phyloP scores from a whole-genome alignment of 2,797 vertebrate species.

The Taenioides sp. region DNA sequence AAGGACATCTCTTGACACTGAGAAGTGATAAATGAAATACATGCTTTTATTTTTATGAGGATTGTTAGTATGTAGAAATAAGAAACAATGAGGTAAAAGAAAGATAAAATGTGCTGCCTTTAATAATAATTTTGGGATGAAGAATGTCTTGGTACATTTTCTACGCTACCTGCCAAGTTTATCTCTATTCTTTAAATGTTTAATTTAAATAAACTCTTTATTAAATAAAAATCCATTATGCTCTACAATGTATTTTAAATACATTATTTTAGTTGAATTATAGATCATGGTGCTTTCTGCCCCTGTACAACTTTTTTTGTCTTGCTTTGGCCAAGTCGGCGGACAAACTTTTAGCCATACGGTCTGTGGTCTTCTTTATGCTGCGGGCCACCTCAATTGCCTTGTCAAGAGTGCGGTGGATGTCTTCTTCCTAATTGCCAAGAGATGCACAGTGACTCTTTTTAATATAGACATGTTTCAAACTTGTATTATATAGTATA shows the following conservation, averaged over 20 bases:
- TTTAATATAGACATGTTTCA: neutral
- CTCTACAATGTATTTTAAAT: too few species aligned
- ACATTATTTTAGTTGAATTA: slow-evolving; percentile 1
- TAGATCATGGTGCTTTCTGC: slow-evolving; percentile 43
- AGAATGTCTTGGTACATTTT: too few species aligned
- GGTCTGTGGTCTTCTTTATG: slow-evolving; percentile 88
- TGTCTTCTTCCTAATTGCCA: slow-evolving; percentile 75
- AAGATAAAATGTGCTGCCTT: too few species aligned
- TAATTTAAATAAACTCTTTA: neutral
- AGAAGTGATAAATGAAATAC: neutral
- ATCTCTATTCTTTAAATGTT: too few species aligned
- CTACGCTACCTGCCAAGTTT: neutral
- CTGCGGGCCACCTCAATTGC: slow-evolving; percentile 83
- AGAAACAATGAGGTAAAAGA: neutral
- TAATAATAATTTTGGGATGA: too few species aligned
- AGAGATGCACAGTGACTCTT: neutral
- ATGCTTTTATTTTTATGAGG: neutral
- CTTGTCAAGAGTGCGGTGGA: slow-evolving; percentile 83
- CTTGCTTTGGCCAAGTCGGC: slow-evolving; percentile 81
- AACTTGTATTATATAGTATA: neutral
- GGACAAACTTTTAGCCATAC: slow-evolving; percentile 82
- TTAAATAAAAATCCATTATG: neutral
- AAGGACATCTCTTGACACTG: neutral
- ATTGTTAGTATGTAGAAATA: neutral
- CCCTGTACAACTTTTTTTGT: slow-evolving; percentile 58